Evolutionary conservation across 2,888 invertebrate species (phyloP), one percentile per base, ranked within the genome.

Genomic region (Sisyra nigra): DNA sequence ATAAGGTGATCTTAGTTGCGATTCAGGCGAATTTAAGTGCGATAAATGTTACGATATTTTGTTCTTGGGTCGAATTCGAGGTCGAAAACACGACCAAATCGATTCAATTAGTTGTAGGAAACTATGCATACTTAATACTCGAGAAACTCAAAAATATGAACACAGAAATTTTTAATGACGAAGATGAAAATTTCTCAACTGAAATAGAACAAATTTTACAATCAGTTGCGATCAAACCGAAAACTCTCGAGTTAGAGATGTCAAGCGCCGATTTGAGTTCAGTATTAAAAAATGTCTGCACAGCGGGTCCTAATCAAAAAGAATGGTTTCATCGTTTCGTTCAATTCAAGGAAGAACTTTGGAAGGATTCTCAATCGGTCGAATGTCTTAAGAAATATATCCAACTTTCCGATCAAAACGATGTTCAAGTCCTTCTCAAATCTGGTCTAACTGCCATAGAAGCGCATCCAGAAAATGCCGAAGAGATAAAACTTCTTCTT

Each of bases 1-100:
- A 42, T 24, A 13, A 10, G 7, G 34, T 14, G 2, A 14, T 42
- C 7, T 19, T 42, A 10, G 1, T 13, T 19, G n/a, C 29, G 13
- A 35, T 19, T 35, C 10, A 19, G 24, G 42, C 35, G n/a, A 42
- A 42, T 24, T 24, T 42, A 13, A 34, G 14, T 14, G 42, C 42
- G 3, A 24, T 42, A 7, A 36, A 17, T 19, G 42, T 42, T 8
- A 29, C 34, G 7, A 42, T 42, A 17, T 42, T 15, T 34, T 42
- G 42, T 14, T 42, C 24, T 18, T 42, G 42, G 42, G 13, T 10
- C 11, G 35, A 36, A 13, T 34, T 15, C 18, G 19, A 42, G 19
- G 34, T 35, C 2, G 19, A 42, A 11, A 24, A 42, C n/a, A 15
- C 33, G 3, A 11, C 17, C 7, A 18, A 42, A 42, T 35, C 42